Evolutionary conservation across 2,888 invertebrate genomes (phyloP).

Genomic region (Mesorhabditis spiculigera): DNA sequence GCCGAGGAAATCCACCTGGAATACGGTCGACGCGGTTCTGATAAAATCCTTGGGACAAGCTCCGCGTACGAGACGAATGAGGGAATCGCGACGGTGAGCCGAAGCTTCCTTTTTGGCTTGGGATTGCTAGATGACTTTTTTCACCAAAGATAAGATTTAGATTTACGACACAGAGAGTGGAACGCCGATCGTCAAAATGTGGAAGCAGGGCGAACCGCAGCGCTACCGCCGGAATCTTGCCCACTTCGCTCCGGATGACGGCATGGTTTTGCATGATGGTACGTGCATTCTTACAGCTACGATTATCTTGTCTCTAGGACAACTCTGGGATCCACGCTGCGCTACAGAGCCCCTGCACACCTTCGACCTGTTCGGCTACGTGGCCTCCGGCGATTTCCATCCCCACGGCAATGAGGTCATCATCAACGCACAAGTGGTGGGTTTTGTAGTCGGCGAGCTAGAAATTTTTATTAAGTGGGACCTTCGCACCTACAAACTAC

Average conservation of each 20-base stretch:
- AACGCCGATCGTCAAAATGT: slow-evolving; percentile 65
- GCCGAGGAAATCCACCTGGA: too few relatives aligned
- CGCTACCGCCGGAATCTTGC: slow-evolving; percentile 23
- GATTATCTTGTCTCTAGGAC: slow-evolving; percentile 21
- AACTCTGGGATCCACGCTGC: slow-evolving; percentile 25
- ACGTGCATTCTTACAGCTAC: not conserved
- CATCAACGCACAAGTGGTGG: slow-evolving; percentile 84
- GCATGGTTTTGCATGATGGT: slow-evolving; percentile 28
- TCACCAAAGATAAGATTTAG: too few relatives aligned
- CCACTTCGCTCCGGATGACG: slow-evolving; percentile 30
- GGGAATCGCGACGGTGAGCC: slow-evolving; percentile 72
- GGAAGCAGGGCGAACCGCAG: slow-evolving; percentile 65
- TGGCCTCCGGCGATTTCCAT: slow-evolving; percentile 43
- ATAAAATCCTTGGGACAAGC: slow-evolving; percentile 75
- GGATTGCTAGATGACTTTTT: slow-evolving; percentile 7
- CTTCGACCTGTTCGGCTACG: slow-evolving; percentile 87
- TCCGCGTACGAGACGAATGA: slow-evolving; percentile 69
- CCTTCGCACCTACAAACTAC: slow-evolving; percentile 83
- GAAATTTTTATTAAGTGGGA: slow-evolving; percentile 75
- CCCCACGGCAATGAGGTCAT: slow-evolving; percentile 68
- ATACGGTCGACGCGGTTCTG: slow-evolving; percentile 69
- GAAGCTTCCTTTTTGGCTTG: not conserved
- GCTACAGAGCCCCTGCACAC: slow-evolving; percentile 80
- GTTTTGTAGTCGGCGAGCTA: slow-evolving; percentile 19
- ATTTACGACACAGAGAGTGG: slow-evolving; percentile 84